Evolutionary conservation across 1,140 invertebrate species (phyloP).

Genomic region (Berghia stephanieae): DNA sequence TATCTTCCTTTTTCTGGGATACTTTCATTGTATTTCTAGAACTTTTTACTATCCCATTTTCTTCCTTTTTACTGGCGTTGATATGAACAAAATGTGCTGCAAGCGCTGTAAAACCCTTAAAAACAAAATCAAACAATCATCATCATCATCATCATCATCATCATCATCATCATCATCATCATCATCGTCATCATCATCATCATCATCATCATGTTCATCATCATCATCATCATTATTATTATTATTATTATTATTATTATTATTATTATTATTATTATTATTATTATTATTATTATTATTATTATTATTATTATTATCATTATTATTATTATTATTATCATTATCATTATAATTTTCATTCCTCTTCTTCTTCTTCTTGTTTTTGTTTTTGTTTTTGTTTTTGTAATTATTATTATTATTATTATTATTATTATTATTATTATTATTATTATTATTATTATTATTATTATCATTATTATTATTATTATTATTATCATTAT

Average conservation of each 20-base stretch:
- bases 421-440: background rate
- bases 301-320: background rate
- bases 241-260: conserved; percentile 7
- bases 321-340: too few species aligned
- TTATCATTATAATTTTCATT: background rate
- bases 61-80: too few species aligned
- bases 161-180: background rate
- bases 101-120: too few species aligned
- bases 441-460: background rate
- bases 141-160: background rate
- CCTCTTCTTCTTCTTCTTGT: too few species aligned
- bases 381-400: too few species aligned
- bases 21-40: too few species aligned
- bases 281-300: background rate
- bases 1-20: too few species aligned
- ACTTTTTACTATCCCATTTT: too few species aligned
- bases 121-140: too few species aligned
- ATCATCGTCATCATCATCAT: background rate
- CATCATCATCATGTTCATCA: background rate
- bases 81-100: too few species aligned
- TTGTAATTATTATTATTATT: background rate
- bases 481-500: background rate
- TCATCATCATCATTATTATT: background rate
- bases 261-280: conserved; percentile 9
- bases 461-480: background rate